Conservation (phyloP, 2,797 vertebrate species). For the Malacoraja senta region DNA sequence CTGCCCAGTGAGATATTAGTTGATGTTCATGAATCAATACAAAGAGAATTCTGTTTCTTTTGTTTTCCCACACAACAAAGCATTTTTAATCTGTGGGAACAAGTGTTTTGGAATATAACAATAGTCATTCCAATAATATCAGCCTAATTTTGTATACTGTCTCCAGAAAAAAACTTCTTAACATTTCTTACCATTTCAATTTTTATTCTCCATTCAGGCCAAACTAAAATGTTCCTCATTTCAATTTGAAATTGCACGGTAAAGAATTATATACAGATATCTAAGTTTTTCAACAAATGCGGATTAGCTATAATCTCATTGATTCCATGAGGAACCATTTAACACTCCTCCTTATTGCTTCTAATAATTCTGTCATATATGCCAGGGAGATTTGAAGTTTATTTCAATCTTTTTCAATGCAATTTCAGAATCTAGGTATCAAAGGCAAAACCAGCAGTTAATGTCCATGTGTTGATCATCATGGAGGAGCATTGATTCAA, state of each 20-base stretch:
- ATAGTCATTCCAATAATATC: conserved; percentile 18
- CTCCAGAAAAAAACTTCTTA: not conserved
- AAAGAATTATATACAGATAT: not conserved
- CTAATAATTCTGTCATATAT: not conserved
- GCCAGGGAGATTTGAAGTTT: not conserved
- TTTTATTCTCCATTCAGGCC: not conserved
- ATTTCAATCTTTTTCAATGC: not conserved
- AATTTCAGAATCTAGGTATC: no score
- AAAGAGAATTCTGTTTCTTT: not conserved
- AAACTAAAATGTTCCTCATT: not conserved
- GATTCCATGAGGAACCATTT: no score
- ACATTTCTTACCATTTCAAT: not conserved
- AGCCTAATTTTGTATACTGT: conserved; percentile 1
- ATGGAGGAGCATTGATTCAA: no score
- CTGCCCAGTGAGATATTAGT: conserved; percentile 19
- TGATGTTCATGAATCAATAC: conserved; percentile 6
- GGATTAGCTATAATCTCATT: not conserved
- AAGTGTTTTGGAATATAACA: not conserved
- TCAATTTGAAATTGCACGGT: not conserved
- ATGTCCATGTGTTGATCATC: no score
- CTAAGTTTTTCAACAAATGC: not conserved
- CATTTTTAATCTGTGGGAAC: conserved; percentile 30
- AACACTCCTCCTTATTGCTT: not conserved
- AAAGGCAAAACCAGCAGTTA: no score
- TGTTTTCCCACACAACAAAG: not conserved